These are phyloP conservation scores for Nothoprocta perdicaria DNA, from an alignment of 2,113 vertebrate genomes.

Conservation along the genomic window DNA sequence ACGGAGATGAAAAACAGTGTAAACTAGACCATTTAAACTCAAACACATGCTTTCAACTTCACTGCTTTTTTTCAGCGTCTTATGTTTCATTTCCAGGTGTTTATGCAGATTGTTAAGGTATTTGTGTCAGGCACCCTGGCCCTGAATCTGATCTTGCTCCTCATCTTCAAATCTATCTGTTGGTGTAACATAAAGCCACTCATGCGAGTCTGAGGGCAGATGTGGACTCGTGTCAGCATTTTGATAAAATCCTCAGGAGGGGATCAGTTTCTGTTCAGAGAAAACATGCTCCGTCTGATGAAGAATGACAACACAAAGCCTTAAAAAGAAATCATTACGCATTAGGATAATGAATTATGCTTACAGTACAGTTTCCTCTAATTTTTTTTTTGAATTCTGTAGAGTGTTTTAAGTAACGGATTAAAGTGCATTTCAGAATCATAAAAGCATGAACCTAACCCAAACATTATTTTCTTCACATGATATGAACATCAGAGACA, in stretches of 20 bases:
- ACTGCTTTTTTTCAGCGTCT: not conserved
- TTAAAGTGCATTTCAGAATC: not conserved
- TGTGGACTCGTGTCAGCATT: not conserved
- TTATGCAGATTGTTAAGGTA: not conserved
- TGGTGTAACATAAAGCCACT: not conserved
- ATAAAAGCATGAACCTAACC: not conserved
- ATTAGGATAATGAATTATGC: not conserved
- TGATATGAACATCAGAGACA: not conserved
- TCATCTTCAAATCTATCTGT: not conserved
- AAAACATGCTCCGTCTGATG: not conserved
- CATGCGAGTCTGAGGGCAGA: conserved; percentile 7
- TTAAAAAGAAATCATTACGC: not conserved
- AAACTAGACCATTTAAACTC: not conserved
- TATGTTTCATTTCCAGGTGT: not conserved
- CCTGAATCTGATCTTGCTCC: not conserved
- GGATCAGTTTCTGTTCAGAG: not conserved
- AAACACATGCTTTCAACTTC: not conserved
- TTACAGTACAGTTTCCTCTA: not conserved
- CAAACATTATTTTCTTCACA: not conserved
- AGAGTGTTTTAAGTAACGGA: not conserved
- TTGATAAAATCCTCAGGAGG: not conserved
- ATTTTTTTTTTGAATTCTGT: not conserved
- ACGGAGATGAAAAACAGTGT: not conserved
- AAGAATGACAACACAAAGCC: not conserved
- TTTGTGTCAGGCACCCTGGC: not conserved